These are phyloP conservation scores for Cynoglossus semilaevis DNA, from an alignment of 2,113 vertebrate species.

Conservation along the genomic window DNA sequence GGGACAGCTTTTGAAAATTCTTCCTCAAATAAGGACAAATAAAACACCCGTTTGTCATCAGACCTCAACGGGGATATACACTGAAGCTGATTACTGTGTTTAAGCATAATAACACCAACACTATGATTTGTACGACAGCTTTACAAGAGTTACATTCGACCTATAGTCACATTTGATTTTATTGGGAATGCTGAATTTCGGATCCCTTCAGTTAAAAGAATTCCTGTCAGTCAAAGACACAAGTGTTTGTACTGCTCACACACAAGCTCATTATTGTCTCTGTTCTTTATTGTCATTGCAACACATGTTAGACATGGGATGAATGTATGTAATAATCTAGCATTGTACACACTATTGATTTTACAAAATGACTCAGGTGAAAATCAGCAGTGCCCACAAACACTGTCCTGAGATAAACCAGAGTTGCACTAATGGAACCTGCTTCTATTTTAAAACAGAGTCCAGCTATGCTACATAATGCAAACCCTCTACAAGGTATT, in stretches of 20 bases:
- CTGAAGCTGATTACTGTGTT: constrained; percentile 26
- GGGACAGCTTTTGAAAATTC: background rate
- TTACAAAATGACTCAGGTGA: too few relatives aligned
- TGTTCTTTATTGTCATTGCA: too few relatives aligned
- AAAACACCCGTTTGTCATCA: background rate
- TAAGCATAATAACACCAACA: background rate
- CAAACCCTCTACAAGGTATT: constrained; percentile 16
- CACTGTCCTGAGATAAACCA: background rate
- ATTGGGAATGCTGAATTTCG: background rate
- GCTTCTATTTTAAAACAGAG: constrained; percentile 33
- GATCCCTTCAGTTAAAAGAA: background rate
- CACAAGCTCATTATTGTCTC: too few relatives aligned
- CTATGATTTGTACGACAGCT: constrained; percentile 8
- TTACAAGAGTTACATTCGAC: background rate
- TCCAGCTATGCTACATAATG: constrained; percentile 38
- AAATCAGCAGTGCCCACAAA: too few relatives aligned
- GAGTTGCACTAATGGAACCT: constrained; percentile 10
- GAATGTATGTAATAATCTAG: too few relatives aligned
- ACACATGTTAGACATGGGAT: too few relatives aligned
- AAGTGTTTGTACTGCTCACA: too few relatives aligned
- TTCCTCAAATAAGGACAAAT: background rate
- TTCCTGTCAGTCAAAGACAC: background rate
- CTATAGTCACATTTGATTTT: background rate
- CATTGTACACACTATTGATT: too few relatives aligned
- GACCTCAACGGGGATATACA: background rate